phyloP scores from a whole-genome alignment of 2,888 invertebrate species.

The Diachrysia chrysitis region DNA sequence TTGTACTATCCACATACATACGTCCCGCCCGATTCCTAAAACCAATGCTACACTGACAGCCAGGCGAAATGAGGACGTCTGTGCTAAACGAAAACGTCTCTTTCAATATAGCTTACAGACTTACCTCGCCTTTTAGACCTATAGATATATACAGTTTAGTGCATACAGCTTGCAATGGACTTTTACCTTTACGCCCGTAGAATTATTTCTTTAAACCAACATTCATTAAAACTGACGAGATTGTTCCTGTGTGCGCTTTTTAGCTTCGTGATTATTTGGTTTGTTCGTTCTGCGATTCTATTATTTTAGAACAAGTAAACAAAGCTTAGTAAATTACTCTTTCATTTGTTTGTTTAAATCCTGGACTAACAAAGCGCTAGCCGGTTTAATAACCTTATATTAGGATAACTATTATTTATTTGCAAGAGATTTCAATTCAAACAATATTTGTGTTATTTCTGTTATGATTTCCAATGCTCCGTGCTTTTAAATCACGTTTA shows the following conservation, averaged over 20 bases:
- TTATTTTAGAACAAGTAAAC: slow-evolving; percentile 48
- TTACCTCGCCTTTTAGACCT: background rate
- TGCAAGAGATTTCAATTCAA: slow-evolving; percentile 7
- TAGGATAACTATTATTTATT: slow-evolving; percentile 13
- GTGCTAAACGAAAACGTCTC: background rate
- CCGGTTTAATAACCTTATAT: slow-evolving; percentile 29
- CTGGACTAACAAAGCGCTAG: slow-evolving; percentile 25
- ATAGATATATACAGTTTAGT: slow-evolving; percentile 17
- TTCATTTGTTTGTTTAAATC: slow-evolving; percentile 36
- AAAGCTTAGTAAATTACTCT: slow-evolving; percentile 49
- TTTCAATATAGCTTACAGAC: slow-evolving; percentile 8
- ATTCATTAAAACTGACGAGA: slow-evolving; percentile 60
- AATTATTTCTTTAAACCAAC: slow-evolving; percentile 62
- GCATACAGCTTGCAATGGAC: slow-evolving; percentile 25
- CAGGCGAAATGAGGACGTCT: slow-evolving; percentile 17
- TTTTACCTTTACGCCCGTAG: slow-evolving; percentile 52
- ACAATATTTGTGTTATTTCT: slow-evolving; percentile 11
- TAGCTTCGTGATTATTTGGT: slow-evolving; percentile 50
- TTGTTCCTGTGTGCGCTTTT: slow-evolving; percentile 55
- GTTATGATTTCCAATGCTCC: slow-evolving; percentile 23
- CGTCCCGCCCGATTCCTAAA: slow-evolving; percentile 70
- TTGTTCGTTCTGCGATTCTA: slow-evolving; percentile 48
- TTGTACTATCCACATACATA: slow-evolving; percentile 76
- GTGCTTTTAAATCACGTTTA: slow-evolving; percentile 26
- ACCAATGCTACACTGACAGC: slow-evolving; percentile 24